Conservation (phyloP, 2,888 invertebrate species). For the Brachynemurus nebulosus region DNA sequence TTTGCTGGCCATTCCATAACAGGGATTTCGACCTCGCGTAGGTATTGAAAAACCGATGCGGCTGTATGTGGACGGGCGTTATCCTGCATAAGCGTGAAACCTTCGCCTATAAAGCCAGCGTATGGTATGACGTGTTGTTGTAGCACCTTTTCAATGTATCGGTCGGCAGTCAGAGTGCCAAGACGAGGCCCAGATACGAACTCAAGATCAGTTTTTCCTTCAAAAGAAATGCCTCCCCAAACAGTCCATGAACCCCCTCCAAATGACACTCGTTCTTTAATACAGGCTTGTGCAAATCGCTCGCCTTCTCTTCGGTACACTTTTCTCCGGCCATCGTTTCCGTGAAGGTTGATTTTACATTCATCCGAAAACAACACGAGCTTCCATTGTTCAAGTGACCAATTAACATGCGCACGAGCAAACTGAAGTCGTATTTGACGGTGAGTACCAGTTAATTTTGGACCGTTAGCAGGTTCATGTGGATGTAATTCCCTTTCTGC, state of each 20-base stretch:
- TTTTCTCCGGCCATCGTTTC: conserved; percentile 8
- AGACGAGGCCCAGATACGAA: conserved; percentile 9
- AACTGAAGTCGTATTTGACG: background rate
- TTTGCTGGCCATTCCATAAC: conserved; percentile 3
- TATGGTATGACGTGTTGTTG: conserved; percentile 7
- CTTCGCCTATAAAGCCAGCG: conserved; percentile 10
- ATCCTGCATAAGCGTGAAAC: conserved; percentile 5
- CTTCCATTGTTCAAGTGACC: too few relatives aligned
- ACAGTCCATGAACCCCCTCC: conserved; percentile 13
- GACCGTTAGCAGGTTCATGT: background rate
- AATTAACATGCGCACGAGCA: conserved; percentile 1
- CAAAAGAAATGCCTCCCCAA: conserved; percentile 8
- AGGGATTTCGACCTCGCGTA: conserved; percentile 7
- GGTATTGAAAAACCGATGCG: conserved; percentile 9
- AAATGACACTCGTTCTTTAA: conserved; percentile 10
- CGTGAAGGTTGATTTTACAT: too few relatives aligned
- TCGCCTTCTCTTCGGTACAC: conserved; percentile 13
- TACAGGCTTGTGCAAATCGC: background rate
- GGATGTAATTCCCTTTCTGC: background rate
- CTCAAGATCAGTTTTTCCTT: conserved; percentile 12
- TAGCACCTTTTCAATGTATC: conserved; percentile 12
- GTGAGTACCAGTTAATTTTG: conserved; percentile 1
- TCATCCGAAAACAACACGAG: too few relatives aligned
- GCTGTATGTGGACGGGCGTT: conserved; percentile 13
- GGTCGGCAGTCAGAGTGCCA: conserved; percentile 10